phyloP scores from a whole-genome alignment of 2,113 vertebrate genomes.

The Pyxicephalus adspersus region DNA sequence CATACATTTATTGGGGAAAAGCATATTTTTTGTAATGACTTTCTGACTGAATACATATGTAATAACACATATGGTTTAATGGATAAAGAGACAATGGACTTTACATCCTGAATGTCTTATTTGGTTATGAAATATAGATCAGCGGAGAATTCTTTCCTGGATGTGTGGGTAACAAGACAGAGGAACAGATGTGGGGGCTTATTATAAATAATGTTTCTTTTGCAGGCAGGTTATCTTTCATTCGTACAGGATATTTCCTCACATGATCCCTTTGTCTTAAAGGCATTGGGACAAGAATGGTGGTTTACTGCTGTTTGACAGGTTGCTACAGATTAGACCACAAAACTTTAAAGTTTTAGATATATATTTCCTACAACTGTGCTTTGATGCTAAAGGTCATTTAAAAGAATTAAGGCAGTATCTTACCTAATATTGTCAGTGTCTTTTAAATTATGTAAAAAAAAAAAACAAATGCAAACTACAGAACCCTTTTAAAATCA shows the following conservation, averaged over 20 bases:
- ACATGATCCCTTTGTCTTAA: slow-evolving; percentile 20
- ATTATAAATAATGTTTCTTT: slow-evolving; percentile 38
- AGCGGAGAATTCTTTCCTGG: slow-evolving; percentile 29
- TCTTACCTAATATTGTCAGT: too few relatives aligned
- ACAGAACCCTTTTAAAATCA: too few relatives aligned
- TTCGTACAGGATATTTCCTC: slow-evolving; percentile 36
- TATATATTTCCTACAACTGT: too few relatives aligned
- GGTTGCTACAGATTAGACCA: too few relatives aligned
- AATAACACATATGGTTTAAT: slow-evolving; percentile 41
- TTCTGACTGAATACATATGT: slow-evolving; percentile 22
- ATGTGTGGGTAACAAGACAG: slow-evolving; percentile 42
- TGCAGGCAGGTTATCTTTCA: slow-evolving; percentile 42
- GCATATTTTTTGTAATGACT: slow-evolving; percentile 19
- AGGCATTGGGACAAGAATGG: slow-evolving; percentile 8
- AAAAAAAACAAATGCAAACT: too few relatives aligned
- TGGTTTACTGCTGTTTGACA: neutral
- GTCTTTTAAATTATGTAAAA: too few relatives aligned
- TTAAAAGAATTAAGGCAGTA: too few relatives aligned
- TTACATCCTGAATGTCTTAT: slow-evolving; percentile 47
- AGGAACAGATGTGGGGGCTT: slow-evolving; percentile 43
- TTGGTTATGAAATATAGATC: slow-evolving; percentile 46
- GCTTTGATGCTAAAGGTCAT: too few relatives aligned
- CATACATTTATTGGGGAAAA: neutral
- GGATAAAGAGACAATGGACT: slow-evolving; percentile 32
- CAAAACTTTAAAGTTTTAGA: too few relatives aligned